phyloP scores from a whole-genome alignment of 2,797 vertebrate genomes.

The Arnoldichthys spilopterus region DNA sequence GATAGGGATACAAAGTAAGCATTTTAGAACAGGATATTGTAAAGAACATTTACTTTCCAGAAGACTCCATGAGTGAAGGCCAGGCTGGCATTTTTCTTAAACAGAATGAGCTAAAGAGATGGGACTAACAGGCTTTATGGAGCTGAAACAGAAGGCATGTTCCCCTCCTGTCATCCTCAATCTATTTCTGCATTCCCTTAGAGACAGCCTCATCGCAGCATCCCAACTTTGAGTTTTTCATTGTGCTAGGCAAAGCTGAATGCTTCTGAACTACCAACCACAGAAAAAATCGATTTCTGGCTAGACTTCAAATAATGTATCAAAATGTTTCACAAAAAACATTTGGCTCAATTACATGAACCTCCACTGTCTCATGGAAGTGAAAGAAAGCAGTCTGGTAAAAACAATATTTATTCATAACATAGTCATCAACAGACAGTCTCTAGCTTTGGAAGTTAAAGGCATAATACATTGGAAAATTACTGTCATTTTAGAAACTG shows the following conservation, averaged over 20 bases:
- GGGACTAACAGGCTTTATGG: constrained; percentile 15
- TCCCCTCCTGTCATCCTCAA: constrained; percentile 10
- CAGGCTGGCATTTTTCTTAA: background rate
- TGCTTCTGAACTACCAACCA: constrained; percentile 13
- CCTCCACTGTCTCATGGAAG: background rate
- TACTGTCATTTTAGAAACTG: background rate
- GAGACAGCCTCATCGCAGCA: constrained; percentile 8
- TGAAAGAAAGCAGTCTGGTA: background rate
- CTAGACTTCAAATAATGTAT: constrained; percentile 8
- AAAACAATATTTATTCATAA: background rate
- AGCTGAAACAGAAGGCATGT: constrained; percentile 23
- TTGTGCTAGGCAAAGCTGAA: background rate
- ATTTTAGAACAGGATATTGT: background rate
- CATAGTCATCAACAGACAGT: background rate
- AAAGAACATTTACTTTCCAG: background rate
- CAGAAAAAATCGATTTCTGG: constrained; percentile 20
- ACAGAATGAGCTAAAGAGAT: background rate
- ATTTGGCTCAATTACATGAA: background rate
- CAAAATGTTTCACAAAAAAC: background rate
- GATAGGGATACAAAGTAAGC: background rate
- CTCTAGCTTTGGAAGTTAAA: background rate
- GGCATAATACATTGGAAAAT: background rate
- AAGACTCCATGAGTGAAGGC: background rate
- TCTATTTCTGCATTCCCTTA: constrained; percentile 20
- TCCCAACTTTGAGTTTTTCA: constrained; percentile 24